Evolutionary conservation across 2,888 invertebrate species (phyloP).

Genomic region (Cerastis leucographa): DNA sequence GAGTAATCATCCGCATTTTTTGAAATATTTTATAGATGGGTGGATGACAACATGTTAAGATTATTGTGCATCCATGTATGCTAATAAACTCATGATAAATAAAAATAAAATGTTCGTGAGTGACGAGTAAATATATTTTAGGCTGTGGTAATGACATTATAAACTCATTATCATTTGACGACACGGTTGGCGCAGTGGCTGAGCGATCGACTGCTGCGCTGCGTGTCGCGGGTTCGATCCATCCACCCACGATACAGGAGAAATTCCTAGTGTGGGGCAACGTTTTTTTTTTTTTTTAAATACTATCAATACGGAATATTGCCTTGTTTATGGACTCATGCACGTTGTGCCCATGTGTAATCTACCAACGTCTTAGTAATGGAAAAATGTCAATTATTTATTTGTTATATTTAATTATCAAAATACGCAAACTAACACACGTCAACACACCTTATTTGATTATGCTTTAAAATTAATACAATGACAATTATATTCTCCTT

Average conservation of each 20-base stretch:
- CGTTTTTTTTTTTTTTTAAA: too few species aligned
- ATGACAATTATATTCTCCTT: not conserved
- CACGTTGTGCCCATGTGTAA: not conserved
- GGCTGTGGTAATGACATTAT: too few species aligned
- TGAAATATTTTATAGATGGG: slow-evolving; percentile 39
- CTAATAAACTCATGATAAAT: not conserved
- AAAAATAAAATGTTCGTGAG: not conserved
- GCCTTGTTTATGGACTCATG: not conserved
- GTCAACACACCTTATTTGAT: too few species aligned
- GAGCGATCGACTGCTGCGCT: too few species aligned
- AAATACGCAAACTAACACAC: too few species aligned
- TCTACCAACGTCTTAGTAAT: too few species aligned
- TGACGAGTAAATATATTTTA: not conserved
- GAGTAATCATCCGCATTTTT: slow-evolving; percentile 39
- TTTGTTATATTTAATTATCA: not conserved
- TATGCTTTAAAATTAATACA: not conserved
- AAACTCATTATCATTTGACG: too few species aligned
- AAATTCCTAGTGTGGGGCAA: too few species aligned
- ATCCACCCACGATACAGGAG: too few species aligned
- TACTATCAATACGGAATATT: not conserved
- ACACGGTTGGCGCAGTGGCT: too few species aligned
- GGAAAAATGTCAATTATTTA: not conserved
- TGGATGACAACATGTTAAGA: slow-evolving; percentile 29
- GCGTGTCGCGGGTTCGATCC: too few species aligned
- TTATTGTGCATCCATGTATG: slow-evolving; percentile 20